phyloP scores from a whole-genome alignment of 2,888 invertebrate species.

The Leistus spinibarbis region DNA sequence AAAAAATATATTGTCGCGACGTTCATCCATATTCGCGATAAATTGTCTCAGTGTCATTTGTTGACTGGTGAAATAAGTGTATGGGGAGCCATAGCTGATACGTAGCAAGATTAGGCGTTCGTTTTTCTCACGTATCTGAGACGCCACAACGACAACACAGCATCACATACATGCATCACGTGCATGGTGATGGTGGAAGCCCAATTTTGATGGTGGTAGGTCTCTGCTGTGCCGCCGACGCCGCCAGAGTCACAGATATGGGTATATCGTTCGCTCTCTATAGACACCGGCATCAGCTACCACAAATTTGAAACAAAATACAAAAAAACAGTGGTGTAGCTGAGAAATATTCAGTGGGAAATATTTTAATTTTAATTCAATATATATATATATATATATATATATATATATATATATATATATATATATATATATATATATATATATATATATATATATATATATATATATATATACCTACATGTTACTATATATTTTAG shows the following conservation, averaged over 20 bases:
- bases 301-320: not conserved
- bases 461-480: too few species aligned
- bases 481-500: too few species aligned
- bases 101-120: not conserved
- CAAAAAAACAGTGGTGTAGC: not conserved
- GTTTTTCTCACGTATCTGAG: constrained; percentile 7
- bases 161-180: not conserved
- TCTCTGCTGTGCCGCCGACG: not conserved
- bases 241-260: not conserved
- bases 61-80: not conserved
- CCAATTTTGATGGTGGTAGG: not conserved
- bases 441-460: too few species aligned
- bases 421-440: too few species aligned
- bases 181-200: not conserved
- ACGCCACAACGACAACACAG: not conserved
- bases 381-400: too few species aligned
- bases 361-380: too few species aligned
- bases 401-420: too few species aligned
- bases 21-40: constrained; percentile 15
- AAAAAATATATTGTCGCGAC: constrained; percentile 14
- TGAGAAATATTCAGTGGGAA: not conserved
- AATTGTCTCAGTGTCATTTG: not conserved
- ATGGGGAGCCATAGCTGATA: not conserved
- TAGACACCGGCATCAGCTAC: not conserved
- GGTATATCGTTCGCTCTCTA: not conserved